Conservation (phyloP, 2,888 invertebrate genomes). For the Hydroisotoma schaefferi region DNA sequence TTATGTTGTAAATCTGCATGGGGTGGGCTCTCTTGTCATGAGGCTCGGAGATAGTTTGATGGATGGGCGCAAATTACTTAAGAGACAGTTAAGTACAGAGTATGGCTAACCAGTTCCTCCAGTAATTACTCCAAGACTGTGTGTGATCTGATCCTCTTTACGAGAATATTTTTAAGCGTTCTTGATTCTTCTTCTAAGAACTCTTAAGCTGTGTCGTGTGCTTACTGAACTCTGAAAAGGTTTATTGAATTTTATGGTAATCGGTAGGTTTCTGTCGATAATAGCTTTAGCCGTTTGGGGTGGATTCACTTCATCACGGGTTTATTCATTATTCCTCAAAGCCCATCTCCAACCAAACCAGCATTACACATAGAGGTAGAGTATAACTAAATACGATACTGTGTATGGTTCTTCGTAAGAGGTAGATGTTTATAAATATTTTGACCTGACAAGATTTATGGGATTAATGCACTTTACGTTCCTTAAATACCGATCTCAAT, state of each 20-base stretch:
- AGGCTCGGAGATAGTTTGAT: conserved; percentile 42
- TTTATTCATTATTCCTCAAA: neutral
- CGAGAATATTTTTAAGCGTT: neutral
- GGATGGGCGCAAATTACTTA: conserved; percentile 47
- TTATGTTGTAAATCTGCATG: conserved; percentile 41
- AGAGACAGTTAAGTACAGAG: conserved; percentile 44
- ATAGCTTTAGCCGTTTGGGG: neutral
- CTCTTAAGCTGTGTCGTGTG: neutral
- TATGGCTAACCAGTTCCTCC: conserved; percentile 28
- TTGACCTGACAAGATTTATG: conserved; percentile 5
- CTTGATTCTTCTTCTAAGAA: neutral
- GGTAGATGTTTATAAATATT: conserved; percentile 4
- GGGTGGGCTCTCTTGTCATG: conserved; percentile 42
- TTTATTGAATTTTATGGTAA: conserved; percentile 3
- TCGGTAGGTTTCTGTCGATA: too few relatives aligned
- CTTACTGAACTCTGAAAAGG: neutral
- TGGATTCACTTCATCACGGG: neutral
- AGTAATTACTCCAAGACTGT: conserved; percentile 31
- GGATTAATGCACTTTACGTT: neutral
- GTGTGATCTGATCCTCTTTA: conserved; percentile 22
- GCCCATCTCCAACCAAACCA: too few relatives aligned
- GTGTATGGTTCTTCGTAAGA: too few relatives aligned
- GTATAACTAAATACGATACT: too few relatives aligned
- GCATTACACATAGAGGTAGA: too few relatives aligned
- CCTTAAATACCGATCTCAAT: conserved; percentile 6